Base-by-base conservation (phyloP, 2,888 invertebrate species). In the Melanchra persicariae region DNA sequence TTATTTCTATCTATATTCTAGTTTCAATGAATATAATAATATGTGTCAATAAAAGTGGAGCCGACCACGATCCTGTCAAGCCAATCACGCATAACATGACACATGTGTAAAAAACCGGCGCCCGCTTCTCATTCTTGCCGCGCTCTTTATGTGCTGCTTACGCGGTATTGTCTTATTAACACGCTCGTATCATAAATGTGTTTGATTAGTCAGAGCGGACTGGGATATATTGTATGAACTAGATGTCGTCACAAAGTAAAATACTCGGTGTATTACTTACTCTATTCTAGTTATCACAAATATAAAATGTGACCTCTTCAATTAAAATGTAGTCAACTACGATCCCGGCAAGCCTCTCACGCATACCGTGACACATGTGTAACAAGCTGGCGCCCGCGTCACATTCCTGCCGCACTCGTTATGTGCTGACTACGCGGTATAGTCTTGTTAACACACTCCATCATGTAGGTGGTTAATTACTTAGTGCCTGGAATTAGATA, bases 241-340 rank as follows among this genome's bases (percentile, higher is more conserved):
- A n/a, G n/a, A n/a, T n/a, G n/a, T n/a, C n/a, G n/a, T n/a, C n/a
- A n/a, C n/a, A n/a, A n/a, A n/a, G n/a, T n/a, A n/a, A n/a, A n/a
- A n/a, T n/a, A n/a, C n/a, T n/a, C n/a, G n/a, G n/a, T n/a, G n/a
- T n/a, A n/a, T n/a, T n/a, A n/a, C n/a, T n/a, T n/a, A n/a, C 12
- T 19, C 22, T 45, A 43, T 45, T 8, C 0, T 24, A 47, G 15
- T 26, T 49, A 15, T 17, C 3, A n/a, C 37, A 15, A n/a, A 34
- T 7, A 26, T 30, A 34, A 49, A 58, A 55, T 57, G 22, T 47
- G 47, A 37, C 15, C 1, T 12, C 1, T 40, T 12, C 24, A 95
- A 95, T 95, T 92, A 93, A 93, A 93, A 91, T 86, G 87, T 87
- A 90, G 89, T 88, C 91, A 88, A 90, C 93, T 92, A 89, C 92